Conservation (phyloP, 2,113 vertebrate genomes). For the Cephalopterus ornatus region DNA sequence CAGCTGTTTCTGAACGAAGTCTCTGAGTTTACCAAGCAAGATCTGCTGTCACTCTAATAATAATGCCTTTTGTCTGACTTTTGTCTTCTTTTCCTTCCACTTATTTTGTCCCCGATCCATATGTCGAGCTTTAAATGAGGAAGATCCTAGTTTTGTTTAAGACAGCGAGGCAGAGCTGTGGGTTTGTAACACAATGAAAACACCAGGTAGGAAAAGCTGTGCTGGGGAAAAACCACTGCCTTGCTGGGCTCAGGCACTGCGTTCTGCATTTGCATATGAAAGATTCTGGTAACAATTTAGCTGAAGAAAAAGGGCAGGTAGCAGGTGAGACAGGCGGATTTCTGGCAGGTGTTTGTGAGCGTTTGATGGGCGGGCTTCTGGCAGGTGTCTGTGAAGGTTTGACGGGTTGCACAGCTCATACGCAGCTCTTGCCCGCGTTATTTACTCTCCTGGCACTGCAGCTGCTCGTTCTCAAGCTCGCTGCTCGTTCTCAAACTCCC, state of each 20-base stretch:
- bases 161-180: neutral
- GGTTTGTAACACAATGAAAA: neutral
- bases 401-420: neutral
- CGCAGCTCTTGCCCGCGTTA: neutral
- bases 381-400: neutral
- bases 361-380: neutral
- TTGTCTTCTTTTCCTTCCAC: neutral
- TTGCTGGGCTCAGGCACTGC: neutral
- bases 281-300: neutral
- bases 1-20: neutral
- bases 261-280: neutral
- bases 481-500: neutral
- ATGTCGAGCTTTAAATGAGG: neutral
- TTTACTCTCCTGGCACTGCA: neutral
- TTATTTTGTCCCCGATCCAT: neutral
- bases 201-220: neutral
- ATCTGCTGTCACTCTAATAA: neutral
- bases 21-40: neutral
- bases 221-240: neutral
- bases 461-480: neutral
- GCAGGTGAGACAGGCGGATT: neutral
- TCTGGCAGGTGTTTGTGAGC: neutral
- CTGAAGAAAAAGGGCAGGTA: neutral
- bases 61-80: neutral
- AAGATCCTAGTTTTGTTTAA: neutral